Evolutionary conservation across 2,888 invertebrate species (phyloP), one percentile per base, ranked within the genome.

Genomic region (Melanchra persicariae): DNA sequence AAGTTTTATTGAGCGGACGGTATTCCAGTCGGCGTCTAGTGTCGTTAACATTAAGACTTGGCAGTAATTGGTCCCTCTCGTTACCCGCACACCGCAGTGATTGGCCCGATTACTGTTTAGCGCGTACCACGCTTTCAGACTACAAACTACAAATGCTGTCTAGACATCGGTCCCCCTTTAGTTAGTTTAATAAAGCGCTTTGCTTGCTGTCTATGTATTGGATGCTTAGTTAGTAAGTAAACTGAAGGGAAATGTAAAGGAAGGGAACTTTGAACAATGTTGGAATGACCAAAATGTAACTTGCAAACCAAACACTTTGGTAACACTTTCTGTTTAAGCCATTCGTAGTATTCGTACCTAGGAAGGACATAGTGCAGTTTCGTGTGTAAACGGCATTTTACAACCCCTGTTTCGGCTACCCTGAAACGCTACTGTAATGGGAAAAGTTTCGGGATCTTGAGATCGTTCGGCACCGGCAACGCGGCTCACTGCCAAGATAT

Each of bases 391-490:
- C 76, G 77, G 80, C 84, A 82, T 86, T 89, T 87, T 84, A 84
- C 80, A 71, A 81, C 79, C 82, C 81, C 76, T 69, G 85, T 87
- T 84, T 83, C 81, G 74, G 74, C 74, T 83, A 81, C 79, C 81
- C 79, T 83, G 74, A 74, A 83, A 79, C 77, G 81, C 80, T 71
- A 82, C 79, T 70, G 83, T 91, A 90, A 91, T 90, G 88, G 87
- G 84, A 82, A 91, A 91, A 92, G 88, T 91, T 92, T 86, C 34
- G 78, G 82, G 79, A 87, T 86, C 88, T 87, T 84, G 85, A 76
- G 81, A 86, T 78, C 75, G 85, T 83, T 85, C 87, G 87, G 87
- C 87, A 84, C 78, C 83, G 81, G 81, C 79, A 81, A 83, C 84
- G 81, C 80, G 83, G 70, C 81, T 84, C 80, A 84, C 83, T 88